Base-by-base conservation (phyloP, 2,113 vertebrate genomes). In the Tetraodon nigroviridis region DNA sequence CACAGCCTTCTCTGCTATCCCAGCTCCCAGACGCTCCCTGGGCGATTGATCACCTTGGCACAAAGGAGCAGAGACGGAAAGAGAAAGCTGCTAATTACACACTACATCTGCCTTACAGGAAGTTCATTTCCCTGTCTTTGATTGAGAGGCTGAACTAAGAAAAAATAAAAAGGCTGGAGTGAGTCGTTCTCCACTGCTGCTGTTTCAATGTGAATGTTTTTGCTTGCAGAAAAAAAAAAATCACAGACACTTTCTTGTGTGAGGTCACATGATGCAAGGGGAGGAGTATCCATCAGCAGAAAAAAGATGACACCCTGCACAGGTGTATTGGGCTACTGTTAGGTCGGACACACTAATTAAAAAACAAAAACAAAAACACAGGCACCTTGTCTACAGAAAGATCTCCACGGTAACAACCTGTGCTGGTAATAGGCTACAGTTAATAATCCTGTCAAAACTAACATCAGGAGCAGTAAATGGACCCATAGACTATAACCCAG, bases 61-160 rank as follows among this genome's bases (percentile, higher is more conserved):
- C 79, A 70, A 82, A 88, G 76, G 67, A 55, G 78, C 75, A 67
- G 27, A 75, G 79, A 86, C 82, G 77, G 78, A 89, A n/a, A 80
- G 78, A 18, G 73, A 86, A 79, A 87, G 84, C 86, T 84, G 79
- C 22, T 86, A 87, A 89, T 88, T 87, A 81, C 77, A 84, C 46
- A 70, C 71, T 69, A 74, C 19, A 29, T 78, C 67, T 69, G 60
- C 69, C 70, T 71, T 64, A 74, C 75, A 84, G 75, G 69, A 85
- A 86, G 77, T 82, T 79, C 56, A 78, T 74, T 83, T 59, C 57
- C 59, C 48, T 75, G 58, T 70, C 55, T 80, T 79, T 86, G 75
- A 82, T 66, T 65, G 70, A 77, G 59, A 75, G 57, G 71, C 54
- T 69, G 20, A 20, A 68, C 15, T 16, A 7, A 7, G 7, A 37